Base-by-base conservation (phyloP, 2,113 vertebrate species). In the Acinonyx jubatus region DNA sequence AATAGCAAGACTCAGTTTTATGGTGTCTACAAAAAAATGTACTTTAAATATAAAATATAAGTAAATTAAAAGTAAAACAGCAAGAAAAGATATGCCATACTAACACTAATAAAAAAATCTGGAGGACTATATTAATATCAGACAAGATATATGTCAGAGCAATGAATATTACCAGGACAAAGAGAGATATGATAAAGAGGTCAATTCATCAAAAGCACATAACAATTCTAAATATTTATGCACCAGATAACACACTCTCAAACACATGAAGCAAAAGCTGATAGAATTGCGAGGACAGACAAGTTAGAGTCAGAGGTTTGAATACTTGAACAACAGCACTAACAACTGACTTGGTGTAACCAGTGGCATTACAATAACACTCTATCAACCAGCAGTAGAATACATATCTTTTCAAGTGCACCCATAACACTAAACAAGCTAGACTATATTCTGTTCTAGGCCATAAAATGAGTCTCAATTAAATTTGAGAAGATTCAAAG, bases 401-500 rank as follows among this genome's bases (percentile, higher is more conserved):
- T 31, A 89, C 7, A 81, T 7, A 73, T 73, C n/a, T 52, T 71
- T 74, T 66, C 38, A 57, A 68, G 45, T 31, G 3, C 3, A 50
- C 13, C 19, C 57, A 93, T 38, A 93, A 83, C 33, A 89, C 12
- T 48, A 36, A 83, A 38, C 19, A 83, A 69, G 25, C 61, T 1
- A 93, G 25, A 63, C 4, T 9, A 89, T 89, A 71, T 50, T 82
- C 9, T 33, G 61, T 63, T 81, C 8, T 33, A 50, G 76, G 16
- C 50, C 48, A 76, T 48, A 93, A 96, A 76, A 48, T 9, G 74
- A 55, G 18, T 38, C 50, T 89, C 14, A 76, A 38, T 61, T 61
- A 91, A 86, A 96, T 66, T 33, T 73, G 55, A 94, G 65, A 86
- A 83, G 38, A 87, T 38, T 91, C 25, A 86, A 86, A 91, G 45